Percentiles rank a stretch among this genome's conserved stretches.
Conservation (phyloP, 2,888 invertebrate genomes). For the Tipula confusa region DNA sequence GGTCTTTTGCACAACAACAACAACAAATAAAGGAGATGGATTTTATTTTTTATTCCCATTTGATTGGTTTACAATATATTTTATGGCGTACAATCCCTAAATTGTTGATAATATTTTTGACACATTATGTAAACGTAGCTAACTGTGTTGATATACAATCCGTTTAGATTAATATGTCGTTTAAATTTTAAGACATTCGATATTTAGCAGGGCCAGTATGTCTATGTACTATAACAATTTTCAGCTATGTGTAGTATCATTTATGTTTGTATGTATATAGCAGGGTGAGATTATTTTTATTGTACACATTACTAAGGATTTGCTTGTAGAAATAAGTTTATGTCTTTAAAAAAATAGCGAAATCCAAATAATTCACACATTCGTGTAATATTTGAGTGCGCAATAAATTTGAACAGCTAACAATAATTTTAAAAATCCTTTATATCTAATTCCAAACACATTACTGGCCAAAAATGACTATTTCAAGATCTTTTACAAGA, state of each 20-base stretch:
- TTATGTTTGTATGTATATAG: not conserved
- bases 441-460: too few species aligned
- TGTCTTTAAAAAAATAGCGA: not conserved
- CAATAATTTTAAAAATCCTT: too few species aligned
- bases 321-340: not conserved
- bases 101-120: not conserved
- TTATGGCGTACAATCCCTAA: not conserved
- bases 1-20: not conserved
- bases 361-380: not conserved
- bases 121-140: not conserved
- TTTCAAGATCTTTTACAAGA: too few species aligned
- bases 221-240: too few species aligned
- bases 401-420: too few species aligned
- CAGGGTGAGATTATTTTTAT: not conserved
- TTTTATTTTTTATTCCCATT: not conserved
- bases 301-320: not conserved
- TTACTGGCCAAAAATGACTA: too few species aligned
- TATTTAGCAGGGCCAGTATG: not conserved
- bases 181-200: not conserved
- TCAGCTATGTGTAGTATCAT: too few species aligned
- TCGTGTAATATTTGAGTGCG: not conserved
- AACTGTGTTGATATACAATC: not conserved
- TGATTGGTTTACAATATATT: conserved; percentile 10
- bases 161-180: not conserved
- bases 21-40: not conserved